Conservation (phyloP, 2,797 vertebrate species). For the Enteromius unitaeniatus region DNA sequence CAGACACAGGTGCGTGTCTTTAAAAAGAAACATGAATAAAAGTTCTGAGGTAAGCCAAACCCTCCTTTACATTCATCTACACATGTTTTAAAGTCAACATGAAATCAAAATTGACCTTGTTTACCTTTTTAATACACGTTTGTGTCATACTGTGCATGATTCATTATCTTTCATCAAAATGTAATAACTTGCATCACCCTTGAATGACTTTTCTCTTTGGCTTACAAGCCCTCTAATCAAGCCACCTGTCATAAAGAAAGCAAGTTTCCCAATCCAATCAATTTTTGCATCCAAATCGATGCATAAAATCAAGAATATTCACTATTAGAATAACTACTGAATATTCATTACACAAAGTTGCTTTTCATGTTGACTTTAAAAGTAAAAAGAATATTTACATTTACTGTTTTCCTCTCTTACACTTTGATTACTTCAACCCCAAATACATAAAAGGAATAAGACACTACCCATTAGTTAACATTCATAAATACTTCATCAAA, state of each 20-base stretch:
- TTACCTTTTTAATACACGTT: neutral
- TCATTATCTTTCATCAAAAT: slow-evolving; percentile 2
- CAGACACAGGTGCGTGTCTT: slow-evolving; percentile 28
- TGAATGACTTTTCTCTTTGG: neutral
- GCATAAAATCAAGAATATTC: neutral
- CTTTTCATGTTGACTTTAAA: slow-evolving; percentile 25
- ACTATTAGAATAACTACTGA: neutral
- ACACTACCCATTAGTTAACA: slow-evolving; percentile 13
- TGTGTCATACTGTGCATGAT: neutral
- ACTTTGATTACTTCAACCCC: slow-evolving; percentile 18
- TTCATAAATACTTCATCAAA: slow-evolving; percentile 44
- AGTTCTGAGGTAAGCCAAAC: neutral
- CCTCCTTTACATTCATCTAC: slow-evolving; percentile 9
- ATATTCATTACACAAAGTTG: neutral
- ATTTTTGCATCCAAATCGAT: too few relatives aligned
- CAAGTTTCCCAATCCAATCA: neutral
- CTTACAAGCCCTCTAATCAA: slow-evolving; percentile 1
- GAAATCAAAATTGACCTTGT: slow-evolving; percentile 5
- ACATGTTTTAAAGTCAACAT: slow-evolving; percentile 35
- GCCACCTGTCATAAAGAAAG: neutral
- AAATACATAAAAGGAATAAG: slow-evolving; percentile 43
- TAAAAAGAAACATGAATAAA: slow-evolving; percentile 25
- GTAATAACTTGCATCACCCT: slow-evolving; percentile 8
- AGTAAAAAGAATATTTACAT: neutral
- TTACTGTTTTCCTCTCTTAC: neutral